Conservation (phyloP, 2,113 vertebrate genomes). For the Pelodiscus sinensis region DNA sequence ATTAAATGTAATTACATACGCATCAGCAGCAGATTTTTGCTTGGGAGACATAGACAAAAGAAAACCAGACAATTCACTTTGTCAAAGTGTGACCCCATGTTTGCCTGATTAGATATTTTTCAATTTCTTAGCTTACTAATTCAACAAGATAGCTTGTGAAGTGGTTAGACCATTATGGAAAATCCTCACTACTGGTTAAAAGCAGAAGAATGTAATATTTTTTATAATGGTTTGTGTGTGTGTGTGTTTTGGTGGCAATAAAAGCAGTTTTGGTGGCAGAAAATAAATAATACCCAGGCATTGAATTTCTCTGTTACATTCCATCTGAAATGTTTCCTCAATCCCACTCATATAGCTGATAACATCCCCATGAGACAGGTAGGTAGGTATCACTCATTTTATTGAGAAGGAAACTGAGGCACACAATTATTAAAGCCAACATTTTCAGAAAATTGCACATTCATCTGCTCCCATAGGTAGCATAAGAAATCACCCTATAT, state of each 20-base stretch:
- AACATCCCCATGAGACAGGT: neutral
- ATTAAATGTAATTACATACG: slow-evolving; percentile 37
- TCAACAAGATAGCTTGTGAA: neutral
- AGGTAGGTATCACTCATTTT: neutral
- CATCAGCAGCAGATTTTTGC: neutral
- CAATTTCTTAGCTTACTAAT: neutral
- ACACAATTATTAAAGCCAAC: neutral
- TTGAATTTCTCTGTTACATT: neutral
- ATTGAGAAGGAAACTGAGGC: neutral
- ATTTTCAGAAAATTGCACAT: neutral
- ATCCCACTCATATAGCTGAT: neutral
- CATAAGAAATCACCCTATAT: neutral
- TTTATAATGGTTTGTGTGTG: neutral
- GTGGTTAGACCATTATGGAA: neutral
- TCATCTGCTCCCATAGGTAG: neutral
- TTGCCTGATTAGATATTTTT: neutral
- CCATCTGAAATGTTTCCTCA: neutral
- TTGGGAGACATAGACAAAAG: slow-evolving; percentile 1
- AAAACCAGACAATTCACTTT: slow-evolving; percentile 9
- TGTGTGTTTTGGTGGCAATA: neutral
- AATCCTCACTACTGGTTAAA: neutral
- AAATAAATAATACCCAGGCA: fast-evolving
- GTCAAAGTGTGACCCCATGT: neutral
- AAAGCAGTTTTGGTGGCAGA: neutral
- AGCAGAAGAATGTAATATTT: neutral